phyloP scores from a whole-genome alignment of 2,797 vertebrate genomes.

The Microctenopoma lineatum region DNA sequence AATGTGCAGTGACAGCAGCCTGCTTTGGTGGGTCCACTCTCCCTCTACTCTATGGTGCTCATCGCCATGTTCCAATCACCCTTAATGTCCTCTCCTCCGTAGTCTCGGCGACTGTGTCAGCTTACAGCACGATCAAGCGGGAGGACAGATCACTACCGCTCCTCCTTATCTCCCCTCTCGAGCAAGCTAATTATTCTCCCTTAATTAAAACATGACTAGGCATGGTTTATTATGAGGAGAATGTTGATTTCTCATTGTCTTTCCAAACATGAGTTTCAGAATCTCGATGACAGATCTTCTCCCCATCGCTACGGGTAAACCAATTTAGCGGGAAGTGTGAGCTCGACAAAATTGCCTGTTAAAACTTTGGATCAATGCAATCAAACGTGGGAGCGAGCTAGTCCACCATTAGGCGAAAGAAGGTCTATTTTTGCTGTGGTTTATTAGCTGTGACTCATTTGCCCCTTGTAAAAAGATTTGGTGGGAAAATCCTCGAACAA shows the following conservation, averaged over 20 bases:
- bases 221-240: conserved; percentile 62
- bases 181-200: conserved; percentile 71
- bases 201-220: conserved; percentile 77
- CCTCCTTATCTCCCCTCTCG: conserved; percentile 58
- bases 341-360: conserved; percentile 54
- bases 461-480: conserved; percentile 11
- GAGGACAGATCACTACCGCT: conserved; percentile 48
- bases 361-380: conserved; percentile 65
- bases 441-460: conserved; percentile 43
- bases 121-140: conserved; percentile 36
- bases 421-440: conserved; percentile 32
- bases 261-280: conserved; percentile 66
- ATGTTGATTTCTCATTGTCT: conserved; percentile 62
- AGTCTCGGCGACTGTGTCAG: conserved; percentile 37
- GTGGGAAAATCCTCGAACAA: conserved; percentile 35
- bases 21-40: conserved; percentile 25
- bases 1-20: conserved; percentile 32
- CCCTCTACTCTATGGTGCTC: conserved; percentile 32
- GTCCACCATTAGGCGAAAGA: conserved; percentile 39
- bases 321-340: conserved; percentile 64
- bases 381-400: conserved; percentile 30
- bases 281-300: conserved; percentile 63
- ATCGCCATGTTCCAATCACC: conserved; percentile 32
- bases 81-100: conserved; percentile 40
- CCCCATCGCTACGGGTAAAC: conserved; percentile 48